Base-by-base conservation (phyloP, 2,888 invertebrate genomes). In the Lordiphosa fenestrarum region DNA sequence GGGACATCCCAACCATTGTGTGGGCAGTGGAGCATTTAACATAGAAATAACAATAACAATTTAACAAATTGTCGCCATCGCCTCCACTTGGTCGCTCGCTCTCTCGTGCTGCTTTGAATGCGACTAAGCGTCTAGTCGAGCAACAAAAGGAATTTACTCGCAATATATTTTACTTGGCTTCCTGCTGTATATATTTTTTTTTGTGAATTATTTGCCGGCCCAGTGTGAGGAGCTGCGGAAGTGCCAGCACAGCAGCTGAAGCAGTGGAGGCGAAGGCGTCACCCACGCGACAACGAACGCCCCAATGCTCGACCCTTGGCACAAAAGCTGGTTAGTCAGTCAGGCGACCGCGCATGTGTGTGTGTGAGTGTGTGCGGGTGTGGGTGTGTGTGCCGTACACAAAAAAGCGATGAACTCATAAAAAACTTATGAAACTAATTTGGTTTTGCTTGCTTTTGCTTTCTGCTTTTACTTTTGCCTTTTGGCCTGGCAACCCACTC, bases 1-100 rank as follows among this genome's bases (percentile, higher is more conserved):
- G 44, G 53, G 56, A n/a, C 41, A 54, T 35, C 33, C 52, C 2
- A 21, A 33, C 66, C 76, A 71, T 78, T 76, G 66, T 69, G 80
- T 56, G 77, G 84, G 72, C 84, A 77, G 84, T 74, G 56, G 63
- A 78, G 75, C 80, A 73, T 80, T 80, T 84, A 80, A 78, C 80
- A 84, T 84, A 80, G 83, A 84, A 80, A 80, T 80, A 80, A 81
- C 83, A 84, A 81, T 81, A 81, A 84, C 85, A 81, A 84, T 81
- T 81, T 83, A 84, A 82, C 80, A 81, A 81, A 81, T 81, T 82
- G 80, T 83, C 80, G 83, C 76, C 80, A 73, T 50, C 58, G 56
- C 60, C 48, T 51, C 36, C 6, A 58, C 35, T 36, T n/a, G 36
- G 52, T 47, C 40, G 23, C 50, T 56, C 21, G n/a, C 47, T 65